Percentiles rank a stretch among this genome's conserved stretches.
Evolutionary conservation across 1,140 invertebrate genomes (phyloP).

Genomic region (Scaptomyza graminum): DNA sequence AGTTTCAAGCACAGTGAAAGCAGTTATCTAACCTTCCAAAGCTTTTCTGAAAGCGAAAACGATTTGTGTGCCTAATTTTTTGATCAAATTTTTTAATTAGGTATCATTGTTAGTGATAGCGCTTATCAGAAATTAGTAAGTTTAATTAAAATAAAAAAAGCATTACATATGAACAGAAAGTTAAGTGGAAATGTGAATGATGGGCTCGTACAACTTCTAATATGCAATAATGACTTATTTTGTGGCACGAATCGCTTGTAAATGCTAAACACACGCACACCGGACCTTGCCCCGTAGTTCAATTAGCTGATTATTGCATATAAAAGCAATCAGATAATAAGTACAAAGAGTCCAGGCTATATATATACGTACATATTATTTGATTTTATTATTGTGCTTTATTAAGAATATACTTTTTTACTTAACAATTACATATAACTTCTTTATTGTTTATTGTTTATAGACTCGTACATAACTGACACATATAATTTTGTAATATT

Average conservation of each 20-base stretch:
- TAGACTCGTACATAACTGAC: slow-evolving; percentile 38
- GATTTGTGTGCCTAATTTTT: neutral
- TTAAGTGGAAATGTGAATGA: slow-evolving; percentile 9
- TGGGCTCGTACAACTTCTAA: slow-evolving; percentile 27
- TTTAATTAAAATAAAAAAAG: slow-evolving; percentile 3
- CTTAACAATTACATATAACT: too few relatives aligned
- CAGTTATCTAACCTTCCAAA: neutral
- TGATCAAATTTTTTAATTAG: neutral
- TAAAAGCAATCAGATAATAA: slow-evolving; percentile 1
- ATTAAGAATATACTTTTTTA: too few relatives aligned
- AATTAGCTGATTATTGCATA: neutral
- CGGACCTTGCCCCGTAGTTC: too few relatives aligned
- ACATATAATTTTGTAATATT: slow-evolving; percentile 66
- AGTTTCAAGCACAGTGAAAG: neutral
- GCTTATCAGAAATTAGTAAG: slow-evolving; percentile 52
- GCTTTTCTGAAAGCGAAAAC: slow-evolving; percentile 13
- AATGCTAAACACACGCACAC: neutral
- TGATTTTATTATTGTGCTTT: too few relatives aligned
- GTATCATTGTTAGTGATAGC: slow-evolving; percentile 42
- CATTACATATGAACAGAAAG: neutral
- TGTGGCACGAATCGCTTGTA: neutral
- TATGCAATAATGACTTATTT: slow-evolving; percentile 42
- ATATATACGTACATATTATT: neutral
- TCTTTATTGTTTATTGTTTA: too few relatives aligned
- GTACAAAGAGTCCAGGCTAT: neutral